Conservation (phyloP, 2,888 invertebrate species). For the Dryadula phaetusa region DNA sequence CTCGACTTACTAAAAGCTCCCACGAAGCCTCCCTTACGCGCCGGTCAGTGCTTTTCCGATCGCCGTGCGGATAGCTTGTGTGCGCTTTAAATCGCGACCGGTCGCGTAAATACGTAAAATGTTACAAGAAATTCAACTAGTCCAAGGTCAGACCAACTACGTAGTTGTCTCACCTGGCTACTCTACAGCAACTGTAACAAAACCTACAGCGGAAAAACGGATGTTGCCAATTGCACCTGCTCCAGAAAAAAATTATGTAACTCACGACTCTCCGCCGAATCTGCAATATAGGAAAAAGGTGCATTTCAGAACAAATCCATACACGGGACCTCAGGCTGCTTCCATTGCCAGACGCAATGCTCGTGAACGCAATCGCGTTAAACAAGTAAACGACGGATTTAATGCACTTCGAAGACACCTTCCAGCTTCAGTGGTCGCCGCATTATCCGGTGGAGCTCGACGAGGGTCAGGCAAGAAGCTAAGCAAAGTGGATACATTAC, state of each 20-base stretch:
- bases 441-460: constrained; percentile 86
- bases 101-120: constrained; percentile 74
- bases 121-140: constrained; percentile 82
- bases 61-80: constrained; percentile 71
- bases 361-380: constrained; percentile 96
- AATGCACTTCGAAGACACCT: constrained; percentile 94
- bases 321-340: constrained; percentile 89
- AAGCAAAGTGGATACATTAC: constrained; percentile 94
- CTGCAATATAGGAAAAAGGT: constrained; percentile 89
- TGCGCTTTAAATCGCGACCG: constrained; percentile 53
- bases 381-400: constrained; percentile 97
- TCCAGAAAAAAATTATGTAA: constrained; percentile 82
- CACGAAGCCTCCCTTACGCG: constrained; percentile 54
- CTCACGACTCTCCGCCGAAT: constrained; percentile 81
- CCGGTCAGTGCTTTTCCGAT: constrained; percentile 65
- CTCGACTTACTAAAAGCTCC: constrained; percentile 58
- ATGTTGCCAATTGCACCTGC: constrained; percentile 85
- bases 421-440: constrained; percentile 91
- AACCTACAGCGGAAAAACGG: constrained; percentile 77
- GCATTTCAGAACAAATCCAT: constrained; percentile 86
- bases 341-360: constrained; percentile 96
- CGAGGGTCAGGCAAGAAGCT: constrained; percentile 93
- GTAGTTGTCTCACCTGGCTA: constrained; percentile 85
- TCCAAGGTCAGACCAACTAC: constrained; percentile 84
- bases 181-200: constrained; percentile 76